These are phyloP conservation scores for Aphodius granarius DNA, from an alignment of 2,888 invertebrate genomes.

Conservation along the genomic window DNA sequence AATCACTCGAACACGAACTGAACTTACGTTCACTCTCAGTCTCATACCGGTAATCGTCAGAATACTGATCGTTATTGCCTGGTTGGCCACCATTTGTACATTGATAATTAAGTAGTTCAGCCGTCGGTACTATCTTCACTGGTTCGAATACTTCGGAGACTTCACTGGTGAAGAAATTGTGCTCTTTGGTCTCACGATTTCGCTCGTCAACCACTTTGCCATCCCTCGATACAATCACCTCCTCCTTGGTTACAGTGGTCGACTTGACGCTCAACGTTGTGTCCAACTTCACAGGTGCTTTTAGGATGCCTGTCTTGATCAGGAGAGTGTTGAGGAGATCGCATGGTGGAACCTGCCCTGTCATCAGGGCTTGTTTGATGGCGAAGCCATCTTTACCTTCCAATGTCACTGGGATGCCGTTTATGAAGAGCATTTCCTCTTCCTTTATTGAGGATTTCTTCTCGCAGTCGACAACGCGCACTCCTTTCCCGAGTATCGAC, in stretches of 20 bases:
- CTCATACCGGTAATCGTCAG: slow-evolving; percentile 49
- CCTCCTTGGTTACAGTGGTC: slow-evolving; percentile 70
- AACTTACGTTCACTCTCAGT: slow-evolving; percentile 49
- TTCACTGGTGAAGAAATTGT: slow-evolving; percentile 68
- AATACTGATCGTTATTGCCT: slow-evolving; percentile 40
- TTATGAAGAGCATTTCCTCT: slow-evolving; percentile 71
- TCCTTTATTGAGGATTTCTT: slow-evolving; percentile 71
- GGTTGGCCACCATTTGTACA: slow-evolving; percentile 35
- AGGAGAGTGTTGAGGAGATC: slow-evolving; percentile 70
- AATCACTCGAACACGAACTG: slow-evolving; percentile 51
- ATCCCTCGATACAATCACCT: slow-evolving; percentile 67
- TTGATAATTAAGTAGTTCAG: slow-evolving; percentile 47
- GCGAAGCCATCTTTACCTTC: slow-evolving; percentile 70
- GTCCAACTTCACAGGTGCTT: slow-evolving; percentile 70
- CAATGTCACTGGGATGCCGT: slow-evolving; percentile 68
- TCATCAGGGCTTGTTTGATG: slow-evolving; percentile 68
- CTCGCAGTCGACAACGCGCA: slow-evolving; percentile 72
- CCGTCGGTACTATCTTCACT: slow-evolving; percentile 50
- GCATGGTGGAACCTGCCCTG: slow-evolving; percentile 71
- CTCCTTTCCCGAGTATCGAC: slow-evolving; percentile 71
- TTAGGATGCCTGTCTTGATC: slow-evolving; percentile 65
- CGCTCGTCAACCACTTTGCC: slow-evolving; percentile 72
- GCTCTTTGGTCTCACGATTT: slow-evolving; percentile 70
- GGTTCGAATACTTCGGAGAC: slow-evolving; percentile 71
- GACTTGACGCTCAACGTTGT: slow-evolving; percentile 72